Base-by-base conservation (phyloP, 2,888 invertebrate species). In the Elmis aenea region DNA sequence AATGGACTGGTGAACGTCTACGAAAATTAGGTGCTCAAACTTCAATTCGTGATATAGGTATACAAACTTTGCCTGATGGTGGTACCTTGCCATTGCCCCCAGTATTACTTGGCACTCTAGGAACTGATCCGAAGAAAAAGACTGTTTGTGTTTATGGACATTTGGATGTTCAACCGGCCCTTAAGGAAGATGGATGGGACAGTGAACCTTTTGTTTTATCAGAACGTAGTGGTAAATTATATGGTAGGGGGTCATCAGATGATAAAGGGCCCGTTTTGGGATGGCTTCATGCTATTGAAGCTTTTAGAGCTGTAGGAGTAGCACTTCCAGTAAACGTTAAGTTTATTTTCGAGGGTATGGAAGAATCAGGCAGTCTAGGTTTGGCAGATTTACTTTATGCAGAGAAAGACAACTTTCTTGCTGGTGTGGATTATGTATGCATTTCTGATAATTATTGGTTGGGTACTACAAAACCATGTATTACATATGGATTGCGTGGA, bases 391-490 rank as follows among this genome's bases (percentile, higher is more conserved):
- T 95, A 5, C 73, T 99, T 0, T 70, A 72, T 50, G 64, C 74
- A 1, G 72, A 76, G 49, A 85, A 85, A 59, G 81, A 86, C 50
- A 78, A 77, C 13, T 95, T 93, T 67, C 76, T 96, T 18, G 74
- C 80, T 33, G 77, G 79, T 60, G 84, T 92, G 0, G 95, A 97
- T 67, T 96, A 81, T 70, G 91, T 95, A 9, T 96, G 96, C 66
- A 96, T 99, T 61, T 95, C 95, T 12, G 97, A 99, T 66, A 99
- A 96, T 70, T 99, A 97, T 65, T 99, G 97, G 97, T 70, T 99
- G 39, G 96, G 97, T 1, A 94, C 85, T 43, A 84, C 81, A n/a
- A 94, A 92, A 61, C 97, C 99, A 0, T 97, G 97, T 64, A 79
- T 99, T 41, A 96, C 96, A 0, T 97, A 97, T 67, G 97, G 97